Evolutionary conservation across 2,113 vertebrate species (phyloP).

Genomic region (Delphinus delphis): DNA sequence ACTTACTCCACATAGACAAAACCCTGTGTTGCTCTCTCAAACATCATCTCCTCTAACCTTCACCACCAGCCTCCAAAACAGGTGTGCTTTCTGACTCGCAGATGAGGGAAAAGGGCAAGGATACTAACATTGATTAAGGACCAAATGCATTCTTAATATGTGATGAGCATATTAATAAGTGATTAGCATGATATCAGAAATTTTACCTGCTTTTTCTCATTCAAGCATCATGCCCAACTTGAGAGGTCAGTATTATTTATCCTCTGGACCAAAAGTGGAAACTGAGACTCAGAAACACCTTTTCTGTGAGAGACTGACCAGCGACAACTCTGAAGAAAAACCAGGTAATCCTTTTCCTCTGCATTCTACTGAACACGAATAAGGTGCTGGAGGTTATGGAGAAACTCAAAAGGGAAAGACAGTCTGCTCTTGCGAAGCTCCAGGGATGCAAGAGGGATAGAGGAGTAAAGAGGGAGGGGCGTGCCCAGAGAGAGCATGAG

Average conservation of each 20-base stretch:
- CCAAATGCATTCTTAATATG: background rate
- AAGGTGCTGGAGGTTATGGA: background rate
- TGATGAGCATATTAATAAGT: too few relatives aligned
- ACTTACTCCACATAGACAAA: background rate
- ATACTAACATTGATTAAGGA: background rate
- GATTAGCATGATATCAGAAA: background rate
- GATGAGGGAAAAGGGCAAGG: background rate
- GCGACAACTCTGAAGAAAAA: background rate
- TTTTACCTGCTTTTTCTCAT: background rate
- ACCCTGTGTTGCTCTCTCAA: background rate
- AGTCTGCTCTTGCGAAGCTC: background rate
- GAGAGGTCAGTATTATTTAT: background rate
- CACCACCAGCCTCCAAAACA: background rate
- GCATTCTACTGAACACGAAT: fast-evolving
- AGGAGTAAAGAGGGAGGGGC: background rate
- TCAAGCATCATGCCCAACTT: background rate
- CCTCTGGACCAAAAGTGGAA: background rate
- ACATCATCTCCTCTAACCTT: background rate
- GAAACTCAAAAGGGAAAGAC: background rate
- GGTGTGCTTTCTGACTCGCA: background rate
- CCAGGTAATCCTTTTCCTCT: background rate
- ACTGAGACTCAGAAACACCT: background rate
- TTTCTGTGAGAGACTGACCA: background rate
- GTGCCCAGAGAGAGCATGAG: background rate
- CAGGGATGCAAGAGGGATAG: background rate